Base-by-base conservation (phyloP, 2,797 vertebrate species). In the Notoglanidium macrostoma region DNA sequence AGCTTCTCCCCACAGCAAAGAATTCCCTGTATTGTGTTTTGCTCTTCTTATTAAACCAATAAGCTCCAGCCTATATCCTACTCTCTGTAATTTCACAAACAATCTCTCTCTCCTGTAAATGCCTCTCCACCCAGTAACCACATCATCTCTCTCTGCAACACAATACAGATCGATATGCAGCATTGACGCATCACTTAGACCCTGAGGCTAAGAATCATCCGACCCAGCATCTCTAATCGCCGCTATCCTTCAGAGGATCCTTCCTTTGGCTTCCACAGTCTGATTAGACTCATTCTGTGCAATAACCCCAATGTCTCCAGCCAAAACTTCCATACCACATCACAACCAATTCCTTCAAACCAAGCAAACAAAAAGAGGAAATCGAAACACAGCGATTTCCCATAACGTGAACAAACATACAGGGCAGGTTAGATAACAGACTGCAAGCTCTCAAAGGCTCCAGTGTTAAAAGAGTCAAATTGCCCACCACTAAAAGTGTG, bases 81-180 rank as follows among this genome's bases (percentile, higher is more conserved):
- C 9, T 72, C 65, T 77, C 29, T 61, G 29, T 87, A 84, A 82
- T 88, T 85, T 51, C 83, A 67, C 65, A 87, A 88, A 87, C 49
- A 8, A 84, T 57, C 54, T 73, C n/a, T 74, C 44, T 83, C 44
- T 35, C 46, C 81, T 54, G 63, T 68, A 83, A 89, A 26, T 61
- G 44, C 72, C 21, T 21, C 70, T 83, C 32, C 40, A 35, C 87
- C 74, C 73, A 87, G 68, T 83, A 88, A 88, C 78, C 32, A 68
- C 68, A 83, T 67, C 40, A 55, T 84, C 35, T 84, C 46, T 86
- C 54, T 87, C 51, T 44, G 67, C 76, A 85, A 82, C 68, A 79
- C 85, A 87, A 70, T 26, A 85, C 72, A 74, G 74, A 89, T 91
- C 89, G 59, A 90, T 91, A 85, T 14, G 14, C 17, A 72, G 65